Conservation (phyloP, 1,140 invertebrate genomes). For the Agrilus planipennis region DNA sequence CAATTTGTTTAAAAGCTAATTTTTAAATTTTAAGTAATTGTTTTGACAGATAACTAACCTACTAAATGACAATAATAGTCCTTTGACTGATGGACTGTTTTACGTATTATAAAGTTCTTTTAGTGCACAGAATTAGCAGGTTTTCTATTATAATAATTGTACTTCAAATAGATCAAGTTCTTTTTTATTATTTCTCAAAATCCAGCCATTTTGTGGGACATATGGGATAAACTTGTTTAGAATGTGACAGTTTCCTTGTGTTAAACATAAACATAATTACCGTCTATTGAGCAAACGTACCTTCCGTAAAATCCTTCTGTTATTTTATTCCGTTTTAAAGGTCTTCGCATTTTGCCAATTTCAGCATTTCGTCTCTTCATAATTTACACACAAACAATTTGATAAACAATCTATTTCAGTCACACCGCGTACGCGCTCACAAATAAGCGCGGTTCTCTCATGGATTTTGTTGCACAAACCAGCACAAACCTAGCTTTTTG, state of each 20-base stretch:
- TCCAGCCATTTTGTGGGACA: conserved; percentile 35
- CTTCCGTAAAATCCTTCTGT: conserved; percentile 92
- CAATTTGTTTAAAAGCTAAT: too few relatives aligned
- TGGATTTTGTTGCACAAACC: conserved; percentile 23
- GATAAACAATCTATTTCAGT: conserved; percentile 21
- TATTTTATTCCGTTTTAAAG: conserved; percentile 90
- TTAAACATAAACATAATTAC: conserved; percentile 15
- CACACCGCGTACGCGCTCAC: conserved; percentile 20
- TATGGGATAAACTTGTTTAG: conserved; percentile 26
- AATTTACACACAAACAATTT: conserved; percentile 36
- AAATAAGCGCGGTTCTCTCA: conserved; percentile 25
- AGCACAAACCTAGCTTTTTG: conserved; percentile 24
- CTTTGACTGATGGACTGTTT: too few relatives aligned
- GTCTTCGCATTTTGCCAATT: conserved; percentile 88
- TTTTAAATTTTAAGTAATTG: too few relatives aligned
- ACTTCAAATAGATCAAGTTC: too few relatives aligned
- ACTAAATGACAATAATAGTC: too few relatives aligned
- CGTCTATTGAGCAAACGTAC: conserved; percentile 39
- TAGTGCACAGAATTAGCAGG: too few relatives aligned
- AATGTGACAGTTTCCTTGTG: conserved; percentile 16
- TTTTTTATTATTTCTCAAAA: too few relatives aligned
- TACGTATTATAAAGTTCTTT: too few relatives aligned
- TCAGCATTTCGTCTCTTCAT: conserved; percentile 98
- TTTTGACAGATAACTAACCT: too few relatives aligned
- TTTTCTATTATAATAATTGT: too few relatives aligned